Evolutionary conservation across 1,140 invertebrate genomes (phyloP), one percentile per base, ranked within the genome.

Genomic region (Drosophila ananassae): DNA sequence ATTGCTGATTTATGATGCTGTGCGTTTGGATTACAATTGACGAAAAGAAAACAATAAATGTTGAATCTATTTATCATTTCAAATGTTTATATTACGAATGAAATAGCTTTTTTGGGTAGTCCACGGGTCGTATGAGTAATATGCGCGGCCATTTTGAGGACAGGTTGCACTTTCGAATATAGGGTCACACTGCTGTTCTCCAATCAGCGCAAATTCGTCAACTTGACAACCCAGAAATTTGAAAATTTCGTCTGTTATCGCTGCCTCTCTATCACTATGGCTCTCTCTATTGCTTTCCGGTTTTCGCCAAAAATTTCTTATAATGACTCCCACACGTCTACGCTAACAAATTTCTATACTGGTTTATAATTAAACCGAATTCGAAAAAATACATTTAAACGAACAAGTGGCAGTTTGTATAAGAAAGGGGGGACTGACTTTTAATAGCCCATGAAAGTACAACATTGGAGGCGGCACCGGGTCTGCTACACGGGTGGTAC

Each of bases 1-100:
- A 64, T 85, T 75, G 46, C 47, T 82, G 66, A 82, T 87, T 82
- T 78, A 87, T 78, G 44, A 71, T 66, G 79, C 79, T 55, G 63
- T 46, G 41, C 41, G 13, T 47, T 47, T 9, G 21, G 9, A 10
- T 10, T 47, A 9, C 44, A 22, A 10, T 47, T 17, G 41, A 22
- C 44, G 21, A 47, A 47, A 47, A 22, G 21, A 21, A 10, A 22
- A 22, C 21, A 47, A 44, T 44, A 44, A 13, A 44, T 17, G 17
- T 44, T 44, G n/a, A 21, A 12, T 10, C 8, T 47, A 47, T 21
- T 22, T 22, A 22, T 22, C 44, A 47, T 47, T 1, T 3, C 9
- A 47, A 22, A 47, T 22, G 21, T 21, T 17, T 21, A 2, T 46
- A 21, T 46, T 46, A 21, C 2, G 7, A 46, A 46, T 46, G 7